Base-by-base conservation (phyloP, 2,888 invertebrate genomes). In the Orthosia gothica region DNA sequence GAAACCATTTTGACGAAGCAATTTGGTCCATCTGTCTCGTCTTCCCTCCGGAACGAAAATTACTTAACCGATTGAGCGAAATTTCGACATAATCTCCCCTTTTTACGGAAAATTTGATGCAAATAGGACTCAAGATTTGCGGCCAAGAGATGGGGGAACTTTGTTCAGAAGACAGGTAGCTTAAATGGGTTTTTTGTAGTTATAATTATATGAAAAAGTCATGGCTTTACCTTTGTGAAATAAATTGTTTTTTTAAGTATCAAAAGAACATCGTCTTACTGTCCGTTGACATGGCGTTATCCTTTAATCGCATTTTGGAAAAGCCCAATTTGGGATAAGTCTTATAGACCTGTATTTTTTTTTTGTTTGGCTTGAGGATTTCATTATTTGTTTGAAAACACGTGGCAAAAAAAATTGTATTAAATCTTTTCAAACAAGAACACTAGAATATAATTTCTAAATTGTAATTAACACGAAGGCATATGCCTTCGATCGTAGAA, bases 11-110 rank as follows among this genome's bases (percentile, higher is more conserved):
- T 65, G 76, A 58, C 78, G 59, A 70, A 81, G 79, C 59, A 64
- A 83, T 85, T 76, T 54, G 32, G 74, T 74, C 85, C 85, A 85
- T 79, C 85, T 85, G 85, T 64, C 65, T 47, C 32, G n/a, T 55
- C 26, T 61, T 47, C 16, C 7, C 45, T 23, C 61, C 68, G 26
- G 66, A 26, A 69, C n/a, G 72, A 70, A 69, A 83, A 83, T 86
- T 77, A 83, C 77, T 59, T 32, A 76, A 79, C 59, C 47, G 20
- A 71, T 71, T 57, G 61, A 76, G 61, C 54, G 26, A 83, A 82
- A 82, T 79, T 79, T 65, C 72, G 61, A 50, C 67, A 74, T 82
- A 84, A 82, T 84, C 72, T 81, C 26, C 50, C 49, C 66, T 63
- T 82, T 85, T 80, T 74, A 64, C 55, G 72, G 66, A 65, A 54